phyloP scores from a whole-genome alignment of 2,888 invertebrate species.

The Drosophila lacicola region DNA sequence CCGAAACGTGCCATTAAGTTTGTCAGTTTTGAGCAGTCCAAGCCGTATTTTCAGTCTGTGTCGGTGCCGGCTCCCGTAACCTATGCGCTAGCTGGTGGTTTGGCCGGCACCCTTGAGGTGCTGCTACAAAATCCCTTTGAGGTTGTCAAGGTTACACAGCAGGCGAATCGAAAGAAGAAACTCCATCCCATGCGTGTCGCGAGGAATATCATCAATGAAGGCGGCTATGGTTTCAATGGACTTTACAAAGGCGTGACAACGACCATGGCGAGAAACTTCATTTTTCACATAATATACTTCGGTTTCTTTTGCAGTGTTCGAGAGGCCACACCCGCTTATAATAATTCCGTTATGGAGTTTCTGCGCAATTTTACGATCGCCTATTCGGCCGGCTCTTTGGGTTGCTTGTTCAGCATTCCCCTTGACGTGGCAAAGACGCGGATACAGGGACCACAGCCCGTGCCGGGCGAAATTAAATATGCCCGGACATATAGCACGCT shows the following conservation, averaged over 20 bases:
- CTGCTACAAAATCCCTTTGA: slow-evolving; percentile 52
- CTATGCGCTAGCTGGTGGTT: slow-evolving; percentile 33
- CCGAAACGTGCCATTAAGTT: slow-evolving; percentile 57
- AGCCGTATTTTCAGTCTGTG: slow-evolving; percentile 24
- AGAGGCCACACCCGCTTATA: neutral
- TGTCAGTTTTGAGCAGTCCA: slow-evolving; percentile 28
- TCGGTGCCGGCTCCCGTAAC: slow-evolving; percentile 5
- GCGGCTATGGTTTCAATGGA: slow-evolving; percentile 29
- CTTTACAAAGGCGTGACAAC: slow-evolving; percentile 28
- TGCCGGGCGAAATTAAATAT: slow-evolving; percentile 53
- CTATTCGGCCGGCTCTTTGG: slow-evolving; percentile 20
- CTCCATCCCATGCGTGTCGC: slow-evolving; percentile 10
- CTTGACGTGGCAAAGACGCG: slow-evolving; percentile 53
- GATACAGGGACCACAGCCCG: slow-evolving; percentile 66
- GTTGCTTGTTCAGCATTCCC: slow-evolving; percentile 15
- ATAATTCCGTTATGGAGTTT: slow-evolving; percentile 3
- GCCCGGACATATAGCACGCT: slow-evolving; percentile 13
- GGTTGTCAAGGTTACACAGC: slow-evolving; percentile 57
- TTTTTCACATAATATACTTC: slow-evolving; percentile 49
- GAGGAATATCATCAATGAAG: slow-evolving; percentile 10
- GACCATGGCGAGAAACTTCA: slow-evolving; percentile 31
- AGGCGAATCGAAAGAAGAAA: slow-evolving; percentile 22
- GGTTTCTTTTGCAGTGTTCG: slow-evolving; percentile 23
- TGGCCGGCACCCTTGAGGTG: slow-evolving; percentile 37
- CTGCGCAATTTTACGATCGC: slow-evolving; percentile 19